Percentiles rank a stretch among this genome's conserved stretches.
These are phyloP conservation scores for Thyatira batis DNA, from an alignment of 2,888 invertebrate genomes.

Conservation along the genomic window DNA sequence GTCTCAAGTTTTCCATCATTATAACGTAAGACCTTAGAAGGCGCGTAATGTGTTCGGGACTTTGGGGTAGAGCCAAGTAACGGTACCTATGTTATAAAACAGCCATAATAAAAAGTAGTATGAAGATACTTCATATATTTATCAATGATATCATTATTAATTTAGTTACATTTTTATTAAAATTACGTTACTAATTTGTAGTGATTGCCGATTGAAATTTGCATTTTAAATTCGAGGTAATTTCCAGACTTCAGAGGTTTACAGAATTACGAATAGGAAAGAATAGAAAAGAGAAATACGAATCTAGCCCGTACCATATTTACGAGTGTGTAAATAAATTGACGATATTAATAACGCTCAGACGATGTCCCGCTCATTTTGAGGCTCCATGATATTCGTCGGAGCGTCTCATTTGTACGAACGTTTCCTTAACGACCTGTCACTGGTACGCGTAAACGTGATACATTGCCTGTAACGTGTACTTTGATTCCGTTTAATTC, in stretches of 20 bases:
- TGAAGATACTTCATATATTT: no score
- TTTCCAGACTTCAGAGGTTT: no score
- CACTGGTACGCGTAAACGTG: conserved; percentile 29
- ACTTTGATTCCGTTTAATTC: conserved; percentile 22
- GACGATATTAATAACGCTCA: not conserved
- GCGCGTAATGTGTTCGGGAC: conserved; percentile 13
- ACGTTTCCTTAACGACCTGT: conserved; percentile 36
- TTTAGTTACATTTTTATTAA: no score
- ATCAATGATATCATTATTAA: no score
- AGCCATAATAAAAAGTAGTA: not conserved
- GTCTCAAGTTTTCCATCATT: conserved; percentile 13
- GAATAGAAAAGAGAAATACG: no score
- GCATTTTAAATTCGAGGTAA: no score
- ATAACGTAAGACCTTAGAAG: conserved; percentile 13
- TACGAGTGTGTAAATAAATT: no score
- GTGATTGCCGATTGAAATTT: no score
- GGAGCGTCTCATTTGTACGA: conserved; percentile 24
- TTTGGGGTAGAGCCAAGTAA: conserved; percentile 6
- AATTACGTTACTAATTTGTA: no score
- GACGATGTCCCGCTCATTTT: conserved; percentile 10
- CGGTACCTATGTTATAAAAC: not conserved
- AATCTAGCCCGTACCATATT: no score
- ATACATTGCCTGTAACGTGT: conserved; percentile 20
- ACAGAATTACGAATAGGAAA: no score
- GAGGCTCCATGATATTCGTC: conserved; percentile 12